Base-by-base conservation (phyloP, 2,113 vertebrate genomes). In the Saccopteryx leptura region DNA sequence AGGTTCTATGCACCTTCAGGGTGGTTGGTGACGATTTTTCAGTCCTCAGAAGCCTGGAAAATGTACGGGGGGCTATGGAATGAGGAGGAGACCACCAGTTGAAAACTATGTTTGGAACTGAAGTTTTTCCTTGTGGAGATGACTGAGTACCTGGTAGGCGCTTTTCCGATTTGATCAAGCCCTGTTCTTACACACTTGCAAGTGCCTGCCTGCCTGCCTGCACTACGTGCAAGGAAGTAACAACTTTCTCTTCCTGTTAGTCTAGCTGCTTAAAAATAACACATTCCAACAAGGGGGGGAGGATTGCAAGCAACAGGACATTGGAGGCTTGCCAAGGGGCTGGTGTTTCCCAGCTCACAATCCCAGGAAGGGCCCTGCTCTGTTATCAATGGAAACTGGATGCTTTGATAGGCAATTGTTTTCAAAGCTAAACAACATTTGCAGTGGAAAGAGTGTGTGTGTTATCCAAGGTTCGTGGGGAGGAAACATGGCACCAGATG, bases 261-360 rank as follows among this genome's bases (percentile, higher is more conserved):
- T 92, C 48, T 0, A 8, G n/a, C 86, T 95, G 90, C 72, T 98
- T 90, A 96, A 98, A 98, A 97, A 98, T 58, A 97, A 97, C 7
- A 58, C 93, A 68, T 93, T 97, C 85, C 97, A 95, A 74, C 91
- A n/a, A 88, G 0, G 4, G 90, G 69, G 93, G 89, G 95, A 95
- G 97, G 84, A 39, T 7, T 54, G 58, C 39, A 89, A 96, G 96
- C 69, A 63, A 95, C 82, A 92, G 98, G 98, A 98, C 93, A 93
- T 88, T 48, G 63, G 92, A 95, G 60, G 97, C 96, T 54, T 91
- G 97, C 98, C 91, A 23, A 96, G 93, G 95, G 97, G 93, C 97
- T 95, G 96, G 98, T 97, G 98, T 98, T 99, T 99, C 99, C 99
- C 99, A 98, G 97, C 96, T 97, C 97, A 99, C 99, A 99, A 99